Conservation (phyloP, 2,113 vertebrate species). For the Montifringilla adamsi region DNA sequence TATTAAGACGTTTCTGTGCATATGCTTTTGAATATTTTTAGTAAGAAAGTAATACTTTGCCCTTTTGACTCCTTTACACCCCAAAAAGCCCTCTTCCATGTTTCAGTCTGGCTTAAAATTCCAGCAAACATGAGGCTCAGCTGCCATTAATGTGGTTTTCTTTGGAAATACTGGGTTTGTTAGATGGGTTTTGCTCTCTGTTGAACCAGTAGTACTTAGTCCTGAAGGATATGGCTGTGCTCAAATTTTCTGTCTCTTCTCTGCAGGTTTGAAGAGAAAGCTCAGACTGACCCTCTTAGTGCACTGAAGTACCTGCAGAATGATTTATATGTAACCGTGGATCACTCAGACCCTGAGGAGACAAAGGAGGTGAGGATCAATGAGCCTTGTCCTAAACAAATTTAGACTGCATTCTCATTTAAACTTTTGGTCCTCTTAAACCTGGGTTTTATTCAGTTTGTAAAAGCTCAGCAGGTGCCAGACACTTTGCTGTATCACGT, state of each 20-base stretch:
- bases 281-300: constrained; percentile 91
- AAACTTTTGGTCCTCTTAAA: not conserved
- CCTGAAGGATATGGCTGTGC: not conserved
- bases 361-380: constrained; percentile 89
- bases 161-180: not conserved
- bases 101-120: not conserved
- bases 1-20: not conserved
- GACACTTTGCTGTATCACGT: not conserved
- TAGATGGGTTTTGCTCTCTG: not conserved
- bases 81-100: fast-evolving
- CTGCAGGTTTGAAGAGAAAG: constrained; percentile 96
- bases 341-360: constrained; percentile 95
- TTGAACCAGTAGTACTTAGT: not conserved
- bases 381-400: not conserved
- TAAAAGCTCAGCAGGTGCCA: not conserved
- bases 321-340: constrained; percentile 93
- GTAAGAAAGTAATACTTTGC: not conserved
- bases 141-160: not conserved
- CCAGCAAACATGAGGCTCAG: fast-evolving
- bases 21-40: not conserved
- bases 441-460: not conserved
- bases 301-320: constrained; percentile 98
- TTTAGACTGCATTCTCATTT: not conserved
- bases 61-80: not conserved
- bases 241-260: not conserved